A percentile compares a stretch with the other conserved stretches of the same genome.
These are phyloP conservation scores for Mimumesa dahlbomi DNA, from an alignment of 2,888 invertebrate species.

Conservation along the genomic window DNA sequence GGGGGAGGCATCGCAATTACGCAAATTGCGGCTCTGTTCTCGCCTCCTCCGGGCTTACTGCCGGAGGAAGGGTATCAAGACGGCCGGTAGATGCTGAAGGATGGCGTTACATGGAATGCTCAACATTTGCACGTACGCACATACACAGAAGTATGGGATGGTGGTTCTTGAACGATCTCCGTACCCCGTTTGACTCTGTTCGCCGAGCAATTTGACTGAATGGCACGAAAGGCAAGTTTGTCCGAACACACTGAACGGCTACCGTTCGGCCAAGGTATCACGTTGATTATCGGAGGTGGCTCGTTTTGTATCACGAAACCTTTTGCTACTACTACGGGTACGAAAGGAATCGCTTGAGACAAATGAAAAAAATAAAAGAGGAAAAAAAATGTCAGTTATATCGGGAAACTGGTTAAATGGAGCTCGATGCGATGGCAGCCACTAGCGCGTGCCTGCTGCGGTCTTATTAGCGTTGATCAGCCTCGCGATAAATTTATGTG, in stretches of 20 bases:
- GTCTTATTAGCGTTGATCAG: slow-evolving; percentile 66
- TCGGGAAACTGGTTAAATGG: slow-evolving; percentile 56
- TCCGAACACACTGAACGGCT: slow-evolving; percentile 48
- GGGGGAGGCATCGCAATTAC: slow-evolving; percentile 75
- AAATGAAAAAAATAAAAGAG: no score
- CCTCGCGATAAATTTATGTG: slow-evolving; percentile 62
- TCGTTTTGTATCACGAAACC: slow-evolving; percentile 22
- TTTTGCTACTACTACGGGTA: slow-evolving; percentile 26
- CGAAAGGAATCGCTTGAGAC: slow-evolving; percentile 46
- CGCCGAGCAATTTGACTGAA: slow-evolving; percentile 53
- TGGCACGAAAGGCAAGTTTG: slow-evolving; percentile 56
- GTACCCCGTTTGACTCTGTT: slow-evolving; percentile 3
- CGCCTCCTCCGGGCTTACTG: slow-evolving; percentile 70
- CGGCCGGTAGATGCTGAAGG: slow-evolving; percentile 29
- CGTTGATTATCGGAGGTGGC: slow-evolving; percentile 18
- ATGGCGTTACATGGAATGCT: slow-evolving; percentile 51
- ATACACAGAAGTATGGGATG: slow-evolving; percentile 2
- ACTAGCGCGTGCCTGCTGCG: slow-evolving; percentile 53
- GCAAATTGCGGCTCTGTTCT: slow-evolving; percentile 78
- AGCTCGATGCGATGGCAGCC: slow-evolving; percentile 27
- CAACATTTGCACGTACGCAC: slow-evolving; percentile 25
- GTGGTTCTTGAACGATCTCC: slow-evolving; percentile 1
- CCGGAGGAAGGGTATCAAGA: slow-evolving; percentile 51
- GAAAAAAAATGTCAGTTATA: slow-evolving; percentile 60
- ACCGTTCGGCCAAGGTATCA: slow-evolving; percentile 41